Evolutionary conservation across 2,113 vertebrate genomes (phyloP).

Genomic region (Catharus minimus): DNA sequence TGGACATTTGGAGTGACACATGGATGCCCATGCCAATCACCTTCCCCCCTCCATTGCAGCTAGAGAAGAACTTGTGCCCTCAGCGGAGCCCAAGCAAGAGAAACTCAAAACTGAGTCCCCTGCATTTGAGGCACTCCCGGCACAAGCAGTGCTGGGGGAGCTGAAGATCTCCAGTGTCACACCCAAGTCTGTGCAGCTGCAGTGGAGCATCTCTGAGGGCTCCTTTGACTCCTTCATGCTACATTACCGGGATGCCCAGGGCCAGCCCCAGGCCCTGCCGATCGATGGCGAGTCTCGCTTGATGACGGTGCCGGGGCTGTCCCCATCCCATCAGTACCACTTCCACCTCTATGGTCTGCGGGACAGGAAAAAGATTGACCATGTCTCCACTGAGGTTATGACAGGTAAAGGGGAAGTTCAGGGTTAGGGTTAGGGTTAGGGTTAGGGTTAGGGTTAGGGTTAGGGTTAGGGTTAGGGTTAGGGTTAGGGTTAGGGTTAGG

Average conservation of each 20-base stretch:
- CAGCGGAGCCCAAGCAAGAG: too few relatives aligned
- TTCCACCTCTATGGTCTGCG: not conserved
- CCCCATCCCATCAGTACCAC: fast-evolving
- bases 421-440: too few relatives aligned
- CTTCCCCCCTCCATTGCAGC: not conserved
- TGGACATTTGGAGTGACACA: too few relatives aligned
- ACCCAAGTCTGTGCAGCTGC: fast-evolving
- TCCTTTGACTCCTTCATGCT: slow-evolving; percentile 63
- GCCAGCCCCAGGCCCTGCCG: not conserved
- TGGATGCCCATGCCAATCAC: too few relatives aligned
- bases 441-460: too few relatives aligned
- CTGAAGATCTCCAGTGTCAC: not conserved
- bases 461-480: too few relatives aligned
- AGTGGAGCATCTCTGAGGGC: slow-evolving; percentile 42
- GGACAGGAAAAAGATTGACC: not conserved
- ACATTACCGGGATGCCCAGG: not conserved
- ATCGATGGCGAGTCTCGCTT: fast-evolving
- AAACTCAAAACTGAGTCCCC: too few relatives aligned
- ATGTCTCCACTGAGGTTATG: not conserved
- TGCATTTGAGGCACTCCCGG: too few relatives aligned
- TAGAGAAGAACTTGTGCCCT: too few relatives aligned
- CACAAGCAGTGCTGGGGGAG: not conserved
- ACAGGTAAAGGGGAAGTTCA: too few relatives aligned
- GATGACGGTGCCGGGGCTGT: fast-evolving
- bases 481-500: too few relatives aligned